Evolutionary conservation across 1,140 invertebrate species (phyloP).

Genomic region (Drusus annulatus): DNA sequence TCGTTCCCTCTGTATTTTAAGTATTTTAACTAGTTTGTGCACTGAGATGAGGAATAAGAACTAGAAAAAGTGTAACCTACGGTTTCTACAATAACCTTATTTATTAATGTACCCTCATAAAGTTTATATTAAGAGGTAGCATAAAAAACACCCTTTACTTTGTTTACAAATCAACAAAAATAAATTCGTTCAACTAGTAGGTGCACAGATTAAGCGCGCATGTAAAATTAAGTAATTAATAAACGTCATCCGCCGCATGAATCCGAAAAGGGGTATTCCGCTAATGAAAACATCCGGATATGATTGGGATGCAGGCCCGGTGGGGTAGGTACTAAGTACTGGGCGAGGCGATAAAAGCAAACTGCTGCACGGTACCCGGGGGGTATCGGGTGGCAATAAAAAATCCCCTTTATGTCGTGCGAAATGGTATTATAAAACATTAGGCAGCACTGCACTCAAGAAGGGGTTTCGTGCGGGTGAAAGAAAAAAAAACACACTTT

Average conservation of each 20-base stretch:
- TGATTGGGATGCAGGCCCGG: constrained; percentile 24
- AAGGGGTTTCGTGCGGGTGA: neutral
- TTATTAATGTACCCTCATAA: too few species aligned
- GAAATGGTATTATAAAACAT: constrained; percentile 17
- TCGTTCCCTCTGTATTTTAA: too few species aligned
- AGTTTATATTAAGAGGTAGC: too few species aligned
- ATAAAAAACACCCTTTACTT: too few species aligned
- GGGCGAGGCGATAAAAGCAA: constrained; percentile 16
- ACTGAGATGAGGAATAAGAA: too few species aligned
- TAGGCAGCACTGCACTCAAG: too few species aligned
- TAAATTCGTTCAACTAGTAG: too few species aligned
- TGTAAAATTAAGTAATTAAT: neutral
- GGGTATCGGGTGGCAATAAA: constrained; percentile 24
- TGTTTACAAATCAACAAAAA: too few species aligned
- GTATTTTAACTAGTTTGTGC: too few species aligned
- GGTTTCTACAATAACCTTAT: too few species aligned
- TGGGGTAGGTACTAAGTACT: neutral
- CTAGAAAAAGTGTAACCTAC: too few species aligned
- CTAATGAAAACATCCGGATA: neutral
- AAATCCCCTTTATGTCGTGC: constrained; percentile 22
- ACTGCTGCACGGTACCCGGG: constrained; percentile 12
- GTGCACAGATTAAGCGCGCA: too few species aligned
- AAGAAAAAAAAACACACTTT: neutral
- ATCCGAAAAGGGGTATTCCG: neutral
- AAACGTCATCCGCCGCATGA: neutral